phyloP scores from a whole-genome alignment of 2,113 vertebrate genomes.

The Daboia siamensis region DNA sequence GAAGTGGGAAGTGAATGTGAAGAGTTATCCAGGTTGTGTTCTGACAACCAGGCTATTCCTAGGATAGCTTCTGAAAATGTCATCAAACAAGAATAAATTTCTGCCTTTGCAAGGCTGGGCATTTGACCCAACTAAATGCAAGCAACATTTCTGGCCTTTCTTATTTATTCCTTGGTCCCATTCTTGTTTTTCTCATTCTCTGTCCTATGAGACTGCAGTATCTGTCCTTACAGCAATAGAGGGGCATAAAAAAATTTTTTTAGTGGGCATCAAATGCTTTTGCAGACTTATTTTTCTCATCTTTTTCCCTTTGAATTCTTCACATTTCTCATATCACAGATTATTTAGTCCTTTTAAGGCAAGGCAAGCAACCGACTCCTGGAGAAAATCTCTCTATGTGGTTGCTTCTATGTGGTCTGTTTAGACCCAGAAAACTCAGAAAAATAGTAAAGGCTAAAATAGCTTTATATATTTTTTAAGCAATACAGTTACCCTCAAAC shows the following conservation, averaged over 20 bases:
- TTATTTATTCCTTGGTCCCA: background rate
- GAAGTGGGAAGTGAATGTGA: background rate
- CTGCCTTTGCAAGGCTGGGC: accelerated
- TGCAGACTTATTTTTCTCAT: background rate
- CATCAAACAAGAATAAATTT: background rate
- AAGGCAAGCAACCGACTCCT: background rate
- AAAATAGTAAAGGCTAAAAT: background rate
- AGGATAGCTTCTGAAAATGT: background rate
- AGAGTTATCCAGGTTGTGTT: background rate
- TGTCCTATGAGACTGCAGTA: background rate
- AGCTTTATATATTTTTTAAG: background rate
- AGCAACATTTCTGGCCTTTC: background rate
- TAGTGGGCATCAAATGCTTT: background rate
- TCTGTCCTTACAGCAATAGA: background rate
- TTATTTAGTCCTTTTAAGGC: background rate
- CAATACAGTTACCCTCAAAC: background rate
- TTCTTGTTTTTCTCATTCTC: no score
- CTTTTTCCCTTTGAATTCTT: background rate
- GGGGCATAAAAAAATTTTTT: background rate
- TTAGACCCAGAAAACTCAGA: background rate
- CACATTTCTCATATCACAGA: background rate
- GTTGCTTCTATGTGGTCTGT: background rate
- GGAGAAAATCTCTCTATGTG: background rate
- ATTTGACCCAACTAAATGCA: background rate
- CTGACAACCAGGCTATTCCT: background rate